Base-by-base conservation (phyloP, 2,888 invertebrate genomes). In the Teinopalpus imperialis region DNA sequence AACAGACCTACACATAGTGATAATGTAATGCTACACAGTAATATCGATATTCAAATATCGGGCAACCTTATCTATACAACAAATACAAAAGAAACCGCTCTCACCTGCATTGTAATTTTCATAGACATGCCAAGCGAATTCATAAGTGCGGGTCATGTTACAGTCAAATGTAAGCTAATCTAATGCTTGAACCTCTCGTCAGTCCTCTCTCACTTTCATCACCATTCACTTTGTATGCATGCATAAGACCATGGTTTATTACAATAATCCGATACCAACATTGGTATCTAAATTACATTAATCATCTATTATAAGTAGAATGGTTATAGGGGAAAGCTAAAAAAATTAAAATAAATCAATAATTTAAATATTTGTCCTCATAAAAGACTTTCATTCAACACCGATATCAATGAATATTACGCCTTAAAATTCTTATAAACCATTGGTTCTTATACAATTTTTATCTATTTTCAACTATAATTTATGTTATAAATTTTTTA, bases 131-230 rank as follows among this genome's bases (percentile, higher is more conserved):
- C 20, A 16, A 37, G 18, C 31, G 24, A 37, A 44, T 30, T 12
- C 7, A 29, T 44, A 46, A 46, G 21, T 21, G 29, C 23, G 7
- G 18, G 35, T 41, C 34, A 35, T 46, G 34, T 46, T 41, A 37
- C 14, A 14, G 13, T 7, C 35, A 34, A 35, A 10, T 16, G 21
- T 27, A 40, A 20, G 10, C 24, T 46, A 35, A 41, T 46, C 46
- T 35, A 29, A 40, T 35, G 18, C 27, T 40, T 34, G 18, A 26
- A 27, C 13, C 3, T 35, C 30, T 34, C 20, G 4, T 21, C 18
- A 10, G 10, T 26, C 9, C 23, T 16, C 10, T n/a, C 27, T 45
- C 32, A 46, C 40, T 40, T 46, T 35, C 40, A 16, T 27, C 5
- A 18, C 30, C 24, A 41, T 34, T 35, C 32, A 39, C 27, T 18